Conservation (phyloP, 2,113 vertebrate species). For the Rhodinocichla rosea region DNA sequence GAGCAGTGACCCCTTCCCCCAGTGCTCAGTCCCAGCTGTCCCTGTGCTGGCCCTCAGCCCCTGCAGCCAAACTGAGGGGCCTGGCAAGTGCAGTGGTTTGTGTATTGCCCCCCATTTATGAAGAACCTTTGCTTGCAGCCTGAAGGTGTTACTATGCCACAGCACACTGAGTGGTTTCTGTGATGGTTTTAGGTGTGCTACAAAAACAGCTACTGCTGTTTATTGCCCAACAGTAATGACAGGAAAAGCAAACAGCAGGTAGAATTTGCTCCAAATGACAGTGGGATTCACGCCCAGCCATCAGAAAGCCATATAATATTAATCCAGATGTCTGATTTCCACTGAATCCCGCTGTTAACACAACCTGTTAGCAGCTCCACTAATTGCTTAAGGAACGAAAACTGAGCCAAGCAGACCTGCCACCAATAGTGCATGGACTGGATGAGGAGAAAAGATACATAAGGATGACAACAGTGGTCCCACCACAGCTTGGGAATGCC, state of each 20-base stretch:
- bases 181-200: background rate
- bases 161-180: background rate
- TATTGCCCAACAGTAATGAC: background rate
- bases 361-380: background rate
- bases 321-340: background rate
- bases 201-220: background rate
- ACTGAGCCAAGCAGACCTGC: background rate
- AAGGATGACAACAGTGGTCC: background rate
- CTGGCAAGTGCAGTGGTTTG: background rate
- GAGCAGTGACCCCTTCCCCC: background rate
- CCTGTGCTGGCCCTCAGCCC: background rate
- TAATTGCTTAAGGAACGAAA: background rate
- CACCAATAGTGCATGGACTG: background rate
- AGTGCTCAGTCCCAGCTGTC: background rate
- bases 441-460: background rate
- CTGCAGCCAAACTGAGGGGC: background rate
- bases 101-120: fast-evolving
- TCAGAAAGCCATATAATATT: background rate
- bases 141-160: background rate
- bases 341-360: background rate
- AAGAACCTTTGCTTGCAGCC: background rate
- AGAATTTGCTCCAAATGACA: background rate
- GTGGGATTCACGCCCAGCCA: background rate
- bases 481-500: background rate
- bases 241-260: background rate